Evolutionary conservation across 2,888 invertebrate species (phyloP).

Genomic region (Lochmaea capreae): DNA sequence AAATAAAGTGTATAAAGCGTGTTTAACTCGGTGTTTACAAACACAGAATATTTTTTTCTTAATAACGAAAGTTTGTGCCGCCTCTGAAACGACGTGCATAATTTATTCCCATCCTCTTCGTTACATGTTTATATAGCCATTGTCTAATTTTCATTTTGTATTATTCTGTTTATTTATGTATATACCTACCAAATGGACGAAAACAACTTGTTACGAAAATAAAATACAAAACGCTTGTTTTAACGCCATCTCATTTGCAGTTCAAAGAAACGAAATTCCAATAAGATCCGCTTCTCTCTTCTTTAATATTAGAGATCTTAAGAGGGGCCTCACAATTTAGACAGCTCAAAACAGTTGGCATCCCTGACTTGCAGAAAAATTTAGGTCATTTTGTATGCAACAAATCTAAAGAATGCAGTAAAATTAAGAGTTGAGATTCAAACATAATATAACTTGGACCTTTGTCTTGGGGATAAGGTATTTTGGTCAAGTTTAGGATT

Average conservation of each 20-base stretch:
- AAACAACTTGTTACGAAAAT: conserved; percentile 14
- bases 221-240: conserved; percentile 18
- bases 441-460: too few relatives aligned
- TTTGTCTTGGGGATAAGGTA: too few relatives aligned
- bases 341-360: too few relatives aligned
- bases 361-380: too few relatives aligned
- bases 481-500: too few relatives aligned
- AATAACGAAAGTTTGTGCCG: too few relatives aligned
- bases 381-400: too few relatives aligned
- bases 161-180: conserved; percentile 46
- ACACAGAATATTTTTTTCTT: too few relatives aligned
- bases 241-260: conserved; percentile 25
- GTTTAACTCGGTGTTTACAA: too few relatives aligned
- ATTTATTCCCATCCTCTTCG: conserved; percentile 40
- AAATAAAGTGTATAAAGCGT: background rate
- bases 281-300: background rate
- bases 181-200: conserved; percentile 4
- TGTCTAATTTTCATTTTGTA: conserved; percentile 47
- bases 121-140: conserved; percentile 42
- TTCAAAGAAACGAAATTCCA: conserved; percentile 17
- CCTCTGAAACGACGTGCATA: conserved; percentile 34
- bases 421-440: too few relatives aligned
- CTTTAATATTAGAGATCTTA: conserved; percentile 1
- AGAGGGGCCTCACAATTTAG: too few relatives aligned
- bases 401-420: too few relatives aligned